These are phyloP conservation scores for Chloroceryle aenea DNA, from an alignment of 2,113 vertebrate species.

Conservation along the genomic window DNA sequence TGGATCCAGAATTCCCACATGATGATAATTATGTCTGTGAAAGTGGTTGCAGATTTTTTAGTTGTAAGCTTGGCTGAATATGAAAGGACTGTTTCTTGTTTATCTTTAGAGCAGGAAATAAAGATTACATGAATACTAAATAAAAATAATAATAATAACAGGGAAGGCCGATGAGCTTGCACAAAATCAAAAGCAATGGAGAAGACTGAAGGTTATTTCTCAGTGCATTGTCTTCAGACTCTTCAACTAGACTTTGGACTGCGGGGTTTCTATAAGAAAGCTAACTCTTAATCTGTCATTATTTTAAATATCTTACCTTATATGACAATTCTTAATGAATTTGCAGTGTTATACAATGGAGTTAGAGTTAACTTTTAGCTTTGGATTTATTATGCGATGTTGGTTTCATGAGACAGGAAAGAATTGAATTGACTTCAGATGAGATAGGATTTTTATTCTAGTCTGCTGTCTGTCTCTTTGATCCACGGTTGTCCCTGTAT, in stretches of 20 bases:
- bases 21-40: neutral
- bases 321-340: neutral
- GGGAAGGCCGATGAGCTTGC: neutral
- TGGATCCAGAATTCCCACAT: neutral
- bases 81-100: slow-evolving; percentile 7
- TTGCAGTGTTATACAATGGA: neutral
- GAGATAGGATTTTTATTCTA: neutral
- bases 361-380: neutral
- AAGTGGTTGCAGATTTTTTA: neutral
- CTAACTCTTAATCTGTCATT: neutral
- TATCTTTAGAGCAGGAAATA: slow-evolving; percentile 5
- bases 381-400: neutral
- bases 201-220: neutral
- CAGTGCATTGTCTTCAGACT: neutral
- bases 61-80: slow-evolving; percentile 16
- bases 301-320: neutral
- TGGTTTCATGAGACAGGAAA: neutral
- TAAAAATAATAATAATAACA: neutral
- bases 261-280: neutral
- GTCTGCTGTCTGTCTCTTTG: neutral
- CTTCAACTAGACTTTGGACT: neutral
- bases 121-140: slow-evolving; percentile 26
- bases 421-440: neutral
- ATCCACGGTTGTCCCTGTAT: neutral
- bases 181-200: neutral